phyloP scores from a whole-genome alignment of 2,888 invertebrate genomes.

The Cyaniris semiargus region DNA sequence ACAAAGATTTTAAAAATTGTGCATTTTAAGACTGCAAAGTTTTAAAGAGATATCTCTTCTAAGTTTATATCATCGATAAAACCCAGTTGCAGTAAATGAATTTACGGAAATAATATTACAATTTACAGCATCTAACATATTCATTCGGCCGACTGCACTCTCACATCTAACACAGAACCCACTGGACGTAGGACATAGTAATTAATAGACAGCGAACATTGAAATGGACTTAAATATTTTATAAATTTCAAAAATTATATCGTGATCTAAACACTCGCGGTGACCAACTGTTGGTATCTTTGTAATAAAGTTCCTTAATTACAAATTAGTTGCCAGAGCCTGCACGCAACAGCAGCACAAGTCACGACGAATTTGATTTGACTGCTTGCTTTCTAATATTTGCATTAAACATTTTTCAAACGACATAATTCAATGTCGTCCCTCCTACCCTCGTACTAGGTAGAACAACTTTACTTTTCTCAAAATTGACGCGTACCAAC shows the following conservation, averaged over 20 bases:
- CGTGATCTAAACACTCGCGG: conserved; percentile 24
- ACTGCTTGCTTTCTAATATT: too few relatives aligned
- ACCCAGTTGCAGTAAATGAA: neutral
- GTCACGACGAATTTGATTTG: neutral
- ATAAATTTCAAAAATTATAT: conserved; percentile 35
- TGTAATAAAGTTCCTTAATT: neutral
- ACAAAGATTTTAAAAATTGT: neutral
- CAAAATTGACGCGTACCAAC: too few relatives aligned
- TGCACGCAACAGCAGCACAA: neutral
- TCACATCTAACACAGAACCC: conserved; percentile 46
- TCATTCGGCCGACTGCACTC: conserved; percentile 27
- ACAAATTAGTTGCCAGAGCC: neutral
- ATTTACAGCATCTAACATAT: neutral
- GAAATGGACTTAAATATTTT: conserved; percentile 68
- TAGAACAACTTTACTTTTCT: too few relatives aligned
- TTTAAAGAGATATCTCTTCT: neutral
- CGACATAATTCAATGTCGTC: too few relatives aligned
- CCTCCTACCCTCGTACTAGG: too few relatives aligned
- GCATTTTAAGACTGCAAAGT: neutral
- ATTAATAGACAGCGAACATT: conserved; percentile 61
- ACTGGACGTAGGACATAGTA: conserved; percentile 58
- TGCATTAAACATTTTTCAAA: too few relatives aligned
- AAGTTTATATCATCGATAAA: neutral
- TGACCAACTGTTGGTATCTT: conserved; percentile 1
- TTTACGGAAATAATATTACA: neutral